Evolutionary conservation across 2,797 vertebrate genomes (phyloP).

Genomic region (Leptodactylus fallax): DNA sequence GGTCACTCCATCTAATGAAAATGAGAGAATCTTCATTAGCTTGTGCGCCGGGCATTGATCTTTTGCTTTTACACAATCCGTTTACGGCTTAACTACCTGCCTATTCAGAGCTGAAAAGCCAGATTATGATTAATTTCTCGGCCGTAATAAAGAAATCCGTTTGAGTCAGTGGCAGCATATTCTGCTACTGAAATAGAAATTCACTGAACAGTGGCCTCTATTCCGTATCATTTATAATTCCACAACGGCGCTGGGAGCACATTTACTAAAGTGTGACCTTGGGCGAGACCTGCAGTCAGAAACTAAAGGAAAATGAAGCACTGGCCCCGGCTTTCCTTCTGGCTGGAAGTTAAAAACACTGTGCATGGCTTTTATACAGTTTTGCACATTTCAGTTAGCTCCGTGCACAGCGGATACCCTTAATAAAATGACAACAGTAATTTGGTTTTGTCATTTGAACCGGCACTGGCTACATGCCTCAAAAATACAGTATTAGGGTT

Average conservation of each 20-base stretch:
- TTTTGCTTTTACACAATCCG: slow-evolving; percentile 54
- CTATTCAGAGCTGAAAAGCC: slow-evolving; percentile 68
- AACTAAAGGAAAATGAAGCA: slow-evolving; percentile 83
- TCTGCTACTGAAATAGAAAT: slow-evolving; percentile 77
- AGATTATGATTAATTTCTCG: slow-evolving; percentile 72
- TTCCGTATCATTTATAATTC: slow-evolving; percentile 82
- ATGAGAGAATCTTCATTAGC: slow-evolving; percentile 55
- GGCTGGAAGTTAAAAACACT: slow-evolving; percentile 84
- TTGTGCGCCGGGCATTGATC: slow-evolving; percentile 54
- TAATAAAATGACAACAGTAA: slow-evolving; percentile 99
- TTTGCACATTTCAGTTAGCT: slow-evolving; percentile 92
- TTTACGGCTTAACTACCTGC: slow-evolving; percentile 69
- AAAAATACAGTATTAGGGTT: slow-evolving; percentile 98
- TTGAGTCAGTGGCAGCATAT: slow-evolving; percentile 75
- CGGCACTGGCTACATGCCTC: slow-evolving; percentile 90
- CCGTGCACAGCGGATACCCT: slow-evolving; percentile 95
- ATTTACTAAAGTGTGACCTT: slow-evolving; percentile 84
- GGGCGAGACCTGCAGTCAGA: slow-evolving; percentile 81
- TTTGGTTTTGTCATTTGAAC: slow-evolving; percentile 99
- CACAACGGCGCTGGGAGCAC: slow-evolving; percentile 75
- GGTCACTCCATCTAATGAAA: slow-evolving; percentile 60
- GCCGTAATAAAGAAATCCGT: slow-evolving; percentile 79
- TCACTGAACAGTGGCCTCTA: slow-evolving; percentile 78
- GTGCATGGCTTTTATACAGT: slow-evolving; percentile 87
- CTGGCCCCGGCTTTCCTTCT: slow-evolving; percentile 77